These are phyloP conservation scores for Crypturellus tataupa DNA, from an alignment of 2,797 vertebrate species.

Conservation along the genomic window DNA sequence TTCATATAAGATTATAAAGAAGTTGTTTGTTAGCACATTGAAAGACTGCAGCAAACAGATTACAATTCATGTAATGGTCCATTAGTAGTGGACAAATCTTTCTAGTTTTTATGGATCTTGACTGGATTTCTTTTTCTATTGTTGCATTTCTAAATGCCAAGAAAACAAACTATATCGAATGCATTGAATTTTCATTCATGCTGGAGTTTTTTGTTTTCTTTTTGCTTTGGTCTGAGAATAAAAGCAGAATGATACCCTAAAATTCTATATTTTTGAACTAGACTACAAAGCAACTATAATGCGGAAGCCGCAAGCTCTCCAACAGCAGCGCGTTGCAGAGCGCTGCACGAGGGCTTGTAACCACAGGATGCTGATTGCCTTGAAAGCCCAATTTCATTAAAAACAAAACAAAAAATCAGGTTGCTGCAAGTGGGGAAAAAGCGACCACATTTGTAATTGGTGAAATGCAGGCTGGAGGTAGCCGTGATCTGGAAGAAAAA, in stretches of 20 bases:
- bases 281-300: background rate
- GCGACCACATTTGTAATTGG: background rate
- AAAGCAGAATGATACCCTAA: background rate
- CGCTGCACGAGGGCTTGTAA: background rate
- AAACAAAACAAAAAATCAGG: accelerated
- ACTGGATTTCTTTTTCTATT: background rate
- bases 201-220: background rate
- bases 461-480: background rate
- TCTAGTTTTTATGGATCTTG: background rate
- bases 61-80: background rate
- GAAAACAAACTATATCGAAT: background rate
- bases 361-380: background rate
- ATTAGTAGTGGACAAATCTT: background rate
- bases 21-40: background rate
- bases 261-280: background rate
- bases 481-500: background rate
- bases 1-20: background rate
- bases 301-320: background rate
- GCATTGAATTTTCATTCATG: background rate
- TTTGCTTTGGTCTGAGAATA: background rate
- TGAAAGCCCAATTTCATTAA: background rate
- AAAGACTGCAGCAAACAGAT: background rate
- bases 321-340: accelerated
- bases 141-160: background rate
- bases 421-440: background rate